Base-by-base conservation (phyloP, 2,888 invertebrate species). In the Scaptomyza caliginosa region DNA sequence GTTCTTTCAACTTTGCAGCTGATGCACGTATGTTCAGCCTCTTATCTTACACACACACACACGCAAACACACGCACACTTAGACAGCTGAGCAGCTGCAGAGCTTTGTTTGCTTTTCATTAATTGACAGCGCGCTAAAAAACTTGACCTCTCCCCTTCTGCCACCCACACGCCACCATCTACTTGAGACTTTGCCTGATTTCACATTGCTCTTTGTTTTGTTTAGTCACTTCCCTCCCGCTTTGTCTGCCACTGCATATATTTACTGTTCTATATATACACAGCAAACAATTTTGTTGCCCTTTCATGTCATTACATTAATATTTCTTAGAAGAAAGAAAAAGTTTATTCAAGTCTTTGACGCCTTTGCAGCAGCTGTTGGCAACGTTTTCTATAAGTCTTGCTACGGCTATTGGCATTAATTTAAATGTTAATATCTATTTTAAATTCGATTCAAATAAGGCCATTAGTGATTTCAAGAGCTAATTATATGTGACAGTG, bases 61-160 rank as follows among this genome's bases (percentile, higher is more conserved):
- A 19, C 17, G 42, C 39, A 17, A 28, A 28, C 39, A 30, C 51
- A 40, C 58, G 55, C 39, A 63, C 43, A 49, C 51, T 28, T 19
- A 51, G 57, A 56, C 66, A 58, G 48, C 42, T 49, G 57, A 49
- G 48, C 54, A 81, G 74, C 70, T 57, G 56, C 54, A 42, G 45
- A 59, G 59, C 74, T 69, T 77, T 81, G 84, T 86, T 84, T 86
- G 74, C 50, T 75, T 86, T 84, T 80, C 81, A 81, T 86, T 86
- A 81, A 65, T 64, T 64, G 77, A 11, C 48, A 64, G 63, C 45
- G 24, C 51, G 49, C 50, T 45, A 38, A 42, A 40, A 13, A 55
- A 36, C 55, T 63, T 64, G 73, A 60, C 51, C 60, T 52, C 38
- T n/a, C 6, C 36, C 42, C n/a, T n/a, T n/a, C n/a, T n/a, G n/a